Evolutionary conservation across 2,888 invertebrate species (phyloP).

Genomic region (Acronicta leporina): DNA sequence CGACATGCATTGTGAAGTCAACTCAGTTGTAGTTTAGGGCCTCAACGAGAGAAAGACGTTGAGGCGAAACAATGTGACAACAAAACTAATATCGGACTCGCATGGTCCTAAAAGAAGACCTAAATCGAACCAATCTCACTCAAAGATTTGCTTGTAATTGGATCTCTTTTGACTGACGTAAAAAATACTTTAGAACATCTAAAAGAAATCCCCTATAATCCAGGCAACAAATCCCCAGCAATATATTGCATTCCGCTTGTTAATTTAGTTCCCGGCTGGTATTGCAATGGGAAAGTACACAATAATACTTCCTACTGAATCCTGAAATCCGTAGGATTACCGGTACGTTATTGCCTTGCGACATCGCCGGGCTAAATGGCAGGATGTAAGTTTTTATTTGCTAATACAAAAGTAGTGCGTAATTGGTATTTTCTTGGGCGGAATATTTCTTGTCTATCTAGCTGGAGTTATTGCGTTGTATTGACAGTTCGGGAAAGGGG

Average conservation of each 20-base stretch:
- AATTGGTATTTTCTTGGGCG: constrained; percentile 61
- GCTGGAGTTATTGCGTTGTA: constrained; percentile 21
- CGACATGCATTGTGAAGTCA: no score
- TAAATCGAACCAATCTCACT: not conserved
- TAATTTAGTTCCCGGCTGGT: constrained; percentile 72
- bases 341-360: constrained; percentile 73
- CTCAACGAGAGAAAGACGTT: not conserved
- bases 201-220: constrained; percentile 50
- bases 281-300: constrained; percentile 71
- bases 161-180: constrained; percentile 4
- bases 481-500: no score
- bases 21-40: no score
- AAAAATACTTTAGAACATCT: constrained; percentile 31
- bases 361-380: constrained; percentile 62
- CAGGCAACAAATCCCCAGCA: constrained; percentile 65
- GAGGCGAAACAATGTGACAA: no score
- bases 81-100: no score
- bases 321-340: constrained; percentile 77
- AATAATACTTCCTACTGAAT: constrained; percentile 66
- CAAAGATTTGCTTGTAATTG: not conserved
- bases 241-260: constrained; percentile 76
- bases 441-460: constrained; percentile 44
- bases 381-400: constrained; percentile 68
- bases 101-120: no score
- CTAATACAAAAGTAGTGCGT: constrained; percentile 72